Base-by-base conservation (phyloP, 2,888 invertebrate genomes). In the Scaptomyza flava region DNA sequence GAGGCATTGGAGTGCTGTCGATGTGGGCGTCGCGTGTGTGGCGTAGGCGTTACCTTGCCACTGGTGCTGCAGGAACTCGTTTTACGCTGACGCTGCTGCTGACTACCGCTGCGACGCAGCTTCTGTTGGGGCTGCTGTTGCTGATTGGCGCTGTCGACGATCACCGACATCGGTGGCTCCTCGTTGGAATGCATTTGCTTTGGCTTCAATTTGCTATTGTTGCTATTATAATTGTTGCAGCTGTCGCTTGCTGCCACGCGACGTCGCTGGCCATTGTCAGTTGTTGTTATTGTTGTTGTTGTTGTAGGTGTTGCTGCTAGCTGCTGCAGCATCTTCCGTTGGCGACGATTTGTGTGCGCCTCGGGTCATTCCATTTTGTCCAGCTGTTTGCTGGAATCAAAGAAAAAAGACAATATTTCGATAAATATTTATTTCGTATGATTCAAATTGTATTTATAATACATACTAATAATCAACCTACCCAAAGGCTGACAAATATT, bases 101-200 rank as follows among this genome's bases (percentile, higher is more conserved):
- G 72, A 20, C 81, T 78, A 68, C 72, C 66, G 63, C 71, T 71
- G 69, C 78, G 78, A 42, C 70, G 73, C 69, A 67, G 60, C 63
- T 50, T 48, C 43, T 65, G 23, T 8, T 68, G 38, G 41, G 57
- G 60, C n/a, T 60, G 60, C 14, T 60, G 61, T 7, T 62, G 23
- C 74, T 76, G 66, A 38, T 70, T 70, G 60, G 79, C 72, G 31
- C 67, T 56, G 50, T 84, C 89, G 74, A 72, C 81, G 68, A 79
- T 79, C 79, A 81, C 77, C 77, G 79, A 74, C 89, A 81, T 77
- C 36, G 86, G 82, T 31, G 88, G 78, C 71, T 89, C 89, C 70
- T 87, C 87, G 79, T 82, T 90, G 90, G 90, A 90, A 90, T 90
- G 90, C 90, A 90, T 90, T 81, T 76, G 84, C 50, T 74, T 66